A percentile compares a stretch with the other conserved stretches of the same genome.
phyloP scores from a whole-genome alignment of 92 coral and sea anemone species.

The Siderastrea radians region DNA sequence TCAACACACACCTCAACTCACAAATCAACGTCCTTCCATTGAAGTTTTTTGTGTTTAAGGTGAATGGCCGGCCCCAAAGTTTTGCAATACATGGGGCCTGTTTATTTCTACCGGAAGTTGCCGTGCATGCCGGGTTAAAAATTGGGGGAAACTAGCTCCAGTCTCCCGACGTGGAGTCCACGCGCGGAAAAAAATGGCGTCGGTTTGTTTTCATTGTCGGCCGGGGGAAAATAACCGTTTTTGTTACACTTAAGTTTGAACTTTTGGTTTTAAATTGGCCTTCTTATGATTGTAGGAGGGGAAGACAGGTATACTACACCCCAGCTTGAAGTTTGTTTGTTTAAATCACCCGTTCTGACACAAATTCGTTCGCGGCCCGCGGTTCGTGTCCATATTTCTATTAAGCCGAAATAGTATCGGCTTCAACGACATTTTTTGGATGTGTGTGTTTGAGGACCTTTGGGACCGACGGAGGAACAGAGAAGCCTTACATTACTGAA shows the following conservation, averaged over 20 bases:
- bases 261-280: neutral
- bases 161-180: neutral
- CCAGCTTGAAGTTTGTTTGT: neutral
- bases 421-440: neutral
- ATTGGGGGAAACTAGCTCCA: constrained; percentile 1
- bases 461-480: no score
- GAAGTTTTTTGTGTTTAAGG: no score
- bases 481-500: no score
- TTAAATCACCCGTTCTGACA: neutral
- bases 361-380: neutral
- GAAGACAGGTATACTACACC: neutral
- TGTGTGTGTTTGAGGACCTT: neutral
- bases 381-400: neutral
- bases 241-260: no score
- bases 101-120: no score
- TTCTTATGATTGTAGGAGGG: neutral
- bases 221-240: neutral
- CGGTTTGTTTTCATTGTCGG: no score
- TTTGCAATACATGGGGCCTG: no score
- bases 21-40: no score
- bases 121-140: neutral
- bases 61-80: no score
- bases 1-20: no score
- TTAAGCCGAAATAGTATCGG: neutral
- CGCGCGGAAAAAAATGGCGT: neutral